Evolutionary conservation across 1,140 invertebrate genomes (phyloP).

Genomic region (Sarcophaga peregrina): DNA sequence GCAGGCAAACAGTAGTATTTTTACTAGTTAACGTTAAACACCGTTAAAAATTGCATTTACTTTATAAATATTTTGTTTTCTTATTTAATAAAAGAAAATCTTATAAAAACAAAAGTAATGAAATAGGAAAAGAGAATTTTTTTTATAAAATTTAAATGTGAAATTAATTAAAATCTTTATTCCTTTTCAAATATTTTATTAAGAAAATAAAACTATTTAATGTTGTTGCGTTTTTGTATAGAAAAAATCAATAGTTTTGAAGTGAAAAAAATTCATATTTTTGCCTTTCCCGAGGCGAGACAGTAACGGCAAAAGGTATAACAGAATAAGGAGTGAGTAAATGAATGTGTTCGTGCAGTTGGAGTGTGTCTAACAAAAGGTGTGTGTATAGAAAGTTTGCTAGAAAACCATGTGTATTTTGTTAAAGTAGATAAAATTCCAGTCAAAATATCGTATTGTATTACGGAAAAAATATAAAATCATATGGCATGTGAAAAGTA

Average conservation of each 20-base stretch:
- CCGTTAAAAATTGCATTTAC: not conserved
- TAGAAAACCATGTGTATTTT: not conserved
- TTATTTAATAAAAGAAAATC: constrained; percentile 17
- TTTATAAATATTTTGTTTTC: not conserved
- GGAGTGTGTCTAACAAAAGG: not conserved
- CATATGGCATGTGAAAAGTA: too few species aligned
- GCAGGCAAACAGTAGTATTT: constrained; percentile 24
- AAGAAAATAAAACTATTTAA: too few species aligned
- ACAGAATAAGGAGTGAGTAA: not conserved
- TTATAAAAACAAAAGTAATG: not conserved
- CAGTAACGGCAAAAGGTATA: not conserved
- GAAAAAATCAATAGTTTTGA: constrained; percentile 29
- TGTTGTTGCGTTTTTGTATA: too few species aligned
- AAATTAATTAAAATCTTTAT: not conserved
- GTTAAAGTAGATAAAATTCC: not conserved
- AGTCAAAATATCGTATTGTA: too few species aligned
- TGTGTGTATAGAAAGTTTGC: not conserved
- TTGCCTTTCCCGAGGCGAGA: constrained; percentile 14
- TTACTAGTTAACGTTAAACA: constrained; percentile 19
- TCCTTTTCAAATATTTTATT: not conserved
- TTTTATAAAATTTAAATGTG: not conserved
- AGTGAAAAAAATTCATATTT: not conserved
- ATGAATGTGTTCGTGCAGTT: not conserved
- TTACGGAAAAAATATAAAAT: too few species aligned
- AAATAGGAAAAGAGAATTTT: not conserved